Evolutionary conservation across 2,888 invertebrate species (phyloP), one percentile per base, ranked within the genome.

Genomic region (Meiosimyza decipiens): DNA sequence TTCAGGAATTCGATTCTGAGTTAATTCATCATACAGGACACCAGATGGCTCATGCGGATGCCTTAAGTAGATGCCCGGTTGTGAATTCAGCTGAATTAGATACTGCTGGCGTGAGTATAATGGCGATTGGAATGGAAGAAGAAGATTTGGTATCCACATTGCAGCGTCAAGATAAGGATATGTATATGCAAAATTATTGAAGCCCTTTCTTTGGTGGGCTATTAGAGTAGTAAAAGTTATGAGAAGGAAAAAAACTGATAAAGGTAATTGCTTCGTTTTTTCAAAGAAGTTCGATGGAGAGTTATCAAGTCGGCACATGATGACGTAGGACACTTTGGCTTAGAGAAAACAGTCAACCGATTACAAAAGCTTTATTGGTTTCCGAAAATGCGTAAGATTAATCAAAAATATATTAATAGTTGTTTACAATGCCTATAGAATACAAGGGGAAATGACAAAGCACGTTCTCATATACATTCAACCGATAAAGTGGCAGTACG

Each of bases 1-100:
- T 22, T 22, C 22, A 22, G 22, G 22, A 22, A 22, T 22, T 22
- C 2, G 22, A 22, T 22, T 22, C 2, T 22, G 22, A 64, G 11
- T 63, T 74, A 28, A 54, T 70, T 22, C 73, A 74, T 51, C 49
- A 71, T 51, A 40, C 73, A 52, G 74, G 73, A 9, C 76, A 77
- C 70, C 69, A 71, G 13, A 75, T 74, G 69, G 59, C 64, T 33
- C 78, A 78, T 68, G 77, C 75, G 13, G 78, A 80, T 70, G 77
- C 76, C 6, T 67, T 78, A 28, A 79, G 79, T 57, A 33, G 78
- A 22, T 68, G 74, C 47, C 77, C 79, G 3, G 55, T 67, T 2
- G 71, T 66, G 28, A 52, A 60, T 12, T 22, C 66, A 2, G 2
- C 2, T 11, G 72, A 74, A 40, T 15, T 54, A 7, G 73, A 75